Evolutionary conservation across 2,888 invertebrate genomes (phyloP).

Genomic region (Amphiduros pacificus): DNA sequence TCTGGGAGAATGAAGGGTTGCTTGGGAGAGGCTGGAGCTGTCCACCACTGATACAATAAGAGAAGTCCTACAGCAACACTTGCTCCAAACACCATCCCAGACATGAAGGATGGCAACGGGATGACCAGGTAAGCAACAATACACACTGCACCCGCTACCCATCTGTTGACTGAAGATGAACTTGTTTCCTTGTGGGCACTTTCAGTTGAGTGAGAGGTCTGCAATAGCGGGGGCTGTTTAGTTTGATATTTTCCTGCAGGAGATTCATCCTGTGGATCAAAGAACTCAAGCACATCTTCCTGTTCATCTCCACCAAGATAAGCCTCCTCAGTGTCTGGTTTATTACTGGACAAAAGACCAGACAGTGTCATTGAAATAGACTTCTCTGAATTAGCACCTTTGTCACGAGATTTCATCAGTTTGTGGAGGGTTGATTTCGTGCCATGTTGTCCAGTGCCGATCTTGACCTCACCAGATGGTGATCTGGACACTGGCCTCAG

Average conservation of each 20-base stretch:
- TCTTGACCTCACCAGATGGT: not conserved
- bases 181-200: not conserved
- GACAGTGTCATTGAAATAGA: slow-evolving; percentile 15
- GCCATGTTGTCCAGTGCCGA: not conserved
- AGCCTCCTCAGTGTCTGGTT: not conserved
- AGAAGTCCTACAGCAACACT: slow-evolving; percentile 36
- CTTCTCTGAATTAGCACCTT: not conserved
- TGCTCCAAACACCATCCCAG: slow-evolving; percentile 44
- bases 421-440: slow-evolving; percentile 9
- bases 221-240: no score
- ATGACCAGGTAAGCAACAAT: slow-evolving; percentile 43
- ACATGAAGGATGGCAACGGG: slow-evolving; percentile 49
- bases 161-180: not conserved
- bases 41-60: slow-evolving; percentile 40
- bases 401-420: slow-evolving; percentile 8
- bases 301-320: not conserved
- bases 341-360: slow-evolving; percentile 9
- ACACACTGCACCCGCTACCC: slow-evolving; percentile 17
- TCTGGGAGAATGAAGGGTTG: slow-evolving; percentile 35
- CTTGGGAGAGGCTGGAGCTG: slow-evolving; percentile 33
- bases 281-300: slow-evolving; percentile 4
- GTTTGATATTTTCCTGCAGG: no score
- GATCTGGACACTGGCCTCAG: not conserved
- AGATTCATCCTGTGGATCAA: slow-evolving; percentile 13
- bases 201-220: no score